These are phyloP conservation scores for Stercorarius parasiticus DNA, from an alignment of 2,113 vertebrate genomes.

Conservation along the genomic window DNA sequence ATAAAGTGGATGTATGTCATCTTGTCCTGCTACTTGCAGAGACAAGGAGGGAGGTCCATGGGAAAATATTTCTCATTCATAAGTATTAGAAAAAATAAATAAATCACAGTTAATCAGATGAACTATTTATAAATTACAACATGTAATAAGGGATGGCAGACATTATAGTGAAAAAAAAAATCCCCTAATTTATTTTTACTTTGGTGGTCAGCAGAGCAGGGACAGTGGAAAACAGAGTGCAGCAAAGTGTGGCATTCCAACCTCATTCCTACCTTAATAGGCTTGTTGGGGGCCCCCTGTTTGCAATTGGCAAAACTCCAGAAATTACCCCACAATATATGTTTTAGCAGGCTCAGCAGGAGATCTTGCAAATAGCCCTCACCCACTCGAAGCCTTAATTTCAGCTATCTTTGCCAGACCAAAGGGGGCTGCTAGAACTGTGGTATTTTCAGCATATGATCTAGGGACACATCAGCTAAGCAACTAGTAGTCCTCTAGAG, in stretches of 20 bases:
- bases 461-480: neutral
- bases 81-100: neutral
- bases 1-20: neutral
- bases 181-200: slow-evolving; percentile 20
- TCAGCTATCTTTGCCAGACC: neutral
- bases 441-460: neutral
- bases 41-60: neutral
- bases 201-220: slow-evolving; percentile 31
- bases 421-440: neutral
- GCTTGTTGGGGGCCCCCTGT: slow-evolving; percentile 13
- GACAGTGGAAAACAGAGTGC: slow-evolving; percentile 2
- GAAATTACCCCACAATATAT: slow-evolving; percentile 46
- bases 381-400: slow-evolving; percentile 7
- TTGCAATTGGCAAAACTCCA: slow-evolving; percentile 47
- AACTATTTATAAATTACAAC: slow-evolving; percentile 29
- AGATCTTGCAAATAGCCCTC: slow-evolving; percentile 29
- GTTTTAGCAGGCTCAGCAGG: slow-evolving; percentile 22
- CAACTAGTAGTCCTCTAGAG: neutral
- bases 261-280: slow-evolving; percentile 52
- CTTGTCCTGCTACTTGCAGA: neutral
- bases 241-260: slow-evolving; percentile 51
- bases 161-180: neutral
- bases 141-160: slow-evolving; percentile 38
- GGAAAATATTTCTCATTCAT: neutral
- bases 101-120: slow-evolving; percentile 7